These are phyloP conservation scores for Phyto melanocephala DNA, from an alignment of 2,888 invertebrate genomes.

Conservation along the genomic window DNA sequence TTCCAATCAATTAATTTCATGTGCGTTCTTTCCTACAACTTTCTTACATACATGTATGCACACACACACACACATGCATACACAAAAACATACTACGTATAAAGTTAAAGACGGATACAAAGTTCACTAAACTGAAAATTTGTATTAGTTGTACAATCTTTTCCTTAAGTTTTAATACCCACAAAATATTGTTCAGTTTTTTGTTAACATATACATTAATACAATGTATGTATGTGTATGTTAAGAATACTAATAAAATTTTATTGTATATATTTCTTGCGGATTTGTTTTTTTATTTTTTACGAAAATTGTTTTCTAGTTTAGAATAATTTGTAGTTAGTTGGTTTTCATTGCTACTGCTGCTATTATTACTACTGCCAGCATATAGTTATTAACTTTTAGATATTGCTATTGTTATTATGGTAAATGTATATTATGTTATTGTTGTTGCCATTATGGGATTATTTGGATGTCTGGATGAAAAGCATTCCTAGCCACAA, in stretches of 20 bases:
- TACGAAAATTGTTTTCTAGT: constrained; percentile 10
- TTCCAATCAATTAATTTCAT: constrained; percentile 44
- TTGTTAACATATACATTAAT: not conserved
- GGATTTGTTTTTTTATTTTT: not conserved
- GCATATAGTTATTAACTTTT: not conserved
- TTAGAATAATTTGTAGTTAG: constrained; percentile 11
- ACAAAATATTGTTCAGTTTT: not conserved
- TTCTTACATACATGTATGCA: not conserved
- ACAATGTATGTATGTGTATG: too few relatives aligned
- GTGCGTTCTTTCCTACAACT: not conserved
- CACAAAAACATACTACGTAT: not conserved
- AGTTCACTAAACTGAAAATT: constrained; percentile 24
- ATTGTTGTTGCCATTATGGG: not conserved
- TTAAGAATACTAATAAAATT: not conserved
- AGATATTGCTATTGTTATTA: not conserved
- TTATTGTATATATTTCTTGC: not conserved
- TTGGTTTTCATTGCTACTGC: too few relatives aligned
- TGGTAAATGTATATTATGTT: not conserved
- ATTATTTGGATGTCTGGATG: not conserved
- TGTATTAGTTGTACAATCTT: not conserved
- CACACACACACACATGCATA: too few relatives aligned
- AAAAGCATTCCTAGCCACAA: constrained; percentile 22
- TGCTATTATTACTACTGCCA: not conserved
- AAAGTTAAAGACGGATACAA: not conserved
- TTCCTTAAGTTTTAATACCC: not conserved